These are phyloP conservation scores for Cranoglanis bouderius DNA, from an alignment of 2,113 vertebrate species.

Conservation along the genomic window DNA sequence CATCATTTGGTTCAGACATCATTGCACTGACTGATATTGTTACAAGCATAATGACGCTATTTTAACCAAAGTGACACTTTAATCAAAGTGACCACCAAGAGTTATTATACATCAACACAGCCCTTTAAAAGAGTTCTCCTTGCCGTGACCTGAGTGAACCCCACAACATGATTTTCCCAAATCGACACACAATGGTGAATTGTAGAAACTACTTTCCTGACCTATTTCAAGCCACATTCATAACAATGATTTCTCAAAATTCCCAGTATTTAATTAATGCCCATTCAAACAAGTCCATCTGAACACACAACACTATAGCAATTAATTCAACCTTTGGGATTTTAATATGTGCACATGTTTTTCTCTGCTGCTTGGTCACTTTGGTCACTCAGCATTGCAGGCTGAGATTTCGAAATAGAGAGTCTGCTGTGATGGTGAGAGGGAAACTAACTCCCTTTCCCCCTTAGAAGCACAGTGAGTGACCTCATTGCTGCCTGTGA, in stretches of 20 bases:
- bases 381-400: neutral
- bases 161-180: neutral
- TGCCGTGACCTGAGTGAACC: neutral
- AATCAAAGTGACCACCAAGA: neutral
- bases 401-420: neutral
- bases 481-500: slow-evolving; percentile 41
- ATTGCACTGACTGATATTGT: neutral
- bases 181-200: neutral
- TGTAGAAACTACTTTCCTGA: neutral
- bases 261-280: neutral
- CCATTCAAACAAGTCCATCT: neutral
- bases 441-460: slow-evolving; percentile 32
- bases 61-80: neutral
- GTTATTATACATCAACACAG: neutral
- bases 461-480: neutral
- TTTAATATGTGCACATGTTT: neutral
- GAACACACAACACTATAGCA: neutral
- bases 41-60: neutral
- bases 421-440: neutral
- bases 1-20: neutral
- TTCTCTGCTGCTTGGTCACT: neutral
- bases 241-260: neutral
- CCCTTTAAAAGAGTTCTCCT: neutral
- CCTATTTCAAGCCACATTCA: neutral
- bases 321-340: neutral